phyloP scores from a whole-genome alignment of 64 coral and sea anemone genomes.

The Actinia equina region DNA sequence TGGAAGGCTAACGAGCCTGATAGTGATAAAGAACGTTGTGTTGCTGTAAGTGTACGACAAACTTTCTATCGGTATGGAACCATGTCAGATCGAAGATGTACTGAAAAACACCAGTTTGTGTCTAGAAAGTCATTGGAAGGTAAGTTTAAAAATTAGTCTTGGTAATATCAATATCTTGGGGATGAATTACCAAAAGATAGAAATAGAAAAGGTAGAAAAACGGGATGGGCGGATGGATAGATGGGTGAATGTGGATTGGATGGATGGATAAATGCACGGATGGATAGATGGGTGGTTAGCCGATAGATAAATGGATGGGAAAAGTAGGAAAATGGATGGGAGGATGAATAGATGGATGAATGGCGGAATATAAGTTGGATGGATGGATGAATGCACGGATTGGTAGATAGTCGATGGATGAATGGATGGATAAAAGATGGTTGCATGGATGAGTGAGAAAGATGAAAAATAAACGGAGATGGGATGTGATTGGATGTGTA shows the following conservation, averaged over 20 bases:
- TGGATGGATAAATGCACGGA: not conserved
- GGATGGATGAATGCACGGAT: no score
- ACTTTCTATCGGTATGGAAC: constrained; percentile 47
- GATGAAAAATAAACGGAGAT: not conserved
- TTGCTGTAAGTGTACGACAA: constrained; percentile 38
- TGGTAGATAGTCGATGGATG: no score
- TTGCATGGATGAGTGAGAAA: no score
- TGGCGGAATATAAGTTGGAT: no score
- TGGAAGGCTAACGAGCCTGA: constrained; percentile 73
- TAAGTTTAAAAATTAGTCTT: not conserved
- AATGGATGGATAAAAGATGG: no score
- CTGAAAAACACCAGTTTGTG: constrained; percentile 69
- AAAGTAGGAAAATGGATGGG: no score
- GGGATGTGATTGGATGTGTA: not conserved
- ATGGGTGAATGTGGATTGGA: no score
- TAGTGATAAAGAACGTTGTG: constrained; percentile 44
- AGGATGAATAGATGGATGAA: no score
- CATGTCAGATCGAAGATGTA: constrained; percentile 72
- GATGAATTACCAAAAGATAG: not conserved
- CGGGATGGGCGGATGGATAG: no score
- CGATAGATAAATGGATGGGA: not conserved
- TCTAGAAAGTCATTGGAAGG: constrained; percentile 72
- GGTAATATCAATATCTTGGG: no score
- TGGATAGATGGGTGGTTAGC: not conserved
- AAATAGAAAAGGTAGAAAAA: not conserved